Conservation (phyloP, 2,888 invertebrate genomes). For the Yponomeuta evonymella region DNA sequence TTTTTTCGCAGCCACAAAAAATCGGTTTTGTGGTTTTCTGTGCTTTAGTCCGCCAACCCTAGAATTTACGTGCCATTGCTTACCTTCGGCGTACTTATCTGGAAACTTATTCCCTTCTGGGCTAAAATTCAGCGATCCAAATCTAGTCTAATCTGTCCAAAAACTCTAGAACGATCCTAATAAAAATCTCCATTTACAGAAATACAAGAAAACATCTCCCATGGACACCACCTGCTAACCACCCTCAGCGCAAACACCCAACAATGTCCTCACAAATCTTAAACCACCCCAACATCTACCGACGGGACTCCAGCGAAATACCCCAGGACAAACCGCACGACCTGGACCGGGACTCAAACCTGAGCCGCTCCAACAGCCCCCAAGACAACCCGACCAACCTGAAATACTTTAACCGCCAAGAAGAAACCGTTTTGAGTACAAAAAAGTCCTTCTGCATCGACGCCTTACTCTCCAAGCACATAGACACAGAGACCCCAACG, state of each 20-base stretch:
- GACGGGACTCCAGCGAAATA: constrained; percentile 43
- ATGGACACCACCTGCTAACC: not conserved
- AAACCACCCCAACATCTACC: constrained; percentile 42
- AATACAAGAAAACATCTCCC: not conserved
- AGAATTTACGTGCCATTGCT: too few relatives aligned
- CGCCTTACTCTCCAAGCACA: constrained; percentile 83
- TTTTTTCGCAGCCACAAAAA: too few relatives aligned
- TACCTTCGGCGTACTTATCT: too few relatives aligned
- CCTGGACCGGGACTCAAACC: constrained; percentile 56
- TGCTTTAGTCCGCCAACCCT: too few relatives aligned
- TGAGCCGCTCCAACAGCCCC: constrained; percentile 54
- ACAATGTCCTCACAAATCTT: constrained; percentile 42
- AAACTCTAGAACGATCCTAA: too few relatives aligned
- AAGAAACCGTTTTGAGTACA: constrained; percentile 53
- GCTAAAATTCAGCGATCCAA: too few relatives aligned
- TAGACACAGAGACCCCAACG: constrained; percentile 44
- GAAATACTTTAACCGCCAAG: constrained; percentile 48
- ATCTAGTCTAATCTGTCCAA: too few relatives aligned
- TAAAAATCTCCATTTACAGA: not conserved
- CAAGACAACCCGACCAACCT: constrained; percentile 42
- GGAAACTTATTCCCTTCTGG: too few relatives aligned
- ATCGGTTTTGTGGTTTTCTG: too few relatives aligned
- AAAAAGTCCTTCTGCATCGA: constrained; percentile 94
- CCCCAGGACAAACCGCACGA: constrained; percentile 46
- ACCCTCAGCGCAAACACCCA: not conserved